Evolutionary conservation across 2,888 invertebrate genomes (phyloP), one percentile per base, ranked within the genome.

Genomic region (Gastrophysa polygoni): DNA sequence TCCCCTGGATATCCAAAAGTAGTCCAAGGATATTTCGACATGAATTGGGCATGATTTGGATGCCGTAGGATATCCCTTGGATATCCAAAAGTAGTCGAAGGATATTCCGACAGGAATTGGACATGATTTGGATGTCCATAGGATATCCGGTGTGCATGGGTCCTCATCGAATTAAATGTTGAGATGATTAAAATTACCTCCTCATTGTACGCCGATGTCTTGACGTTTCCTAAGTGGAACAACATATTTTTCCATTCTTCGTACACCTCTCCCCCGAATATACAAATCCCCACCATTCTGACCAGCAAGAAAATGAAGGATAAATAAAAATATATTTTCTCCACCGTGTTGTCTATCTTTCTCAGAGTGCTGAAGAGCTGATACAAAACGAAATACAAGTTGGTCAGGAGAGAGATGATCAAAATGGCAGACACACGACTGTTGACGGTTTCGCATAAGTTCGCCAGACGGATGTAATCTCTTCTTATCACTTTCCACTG

Each of bases 331-430:
- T 79, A 79, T 3, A 75, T 44, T 57, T 74, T 74, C 60, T 76
- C 71, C 7, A 76, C 63, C 16, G 62, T 62, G 54, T 69, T 71
- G n/a, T 64, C 67, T 8, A 69, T 68, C 66, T 64, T 59, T 28
- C 85, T 83, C 77, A 90, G 83, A 17, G 88, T 89, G 71, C 88
- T 83, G 72, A 89, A 91, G 8, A 91, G 81, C 73, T 91, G 90
- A 44, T 90, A 82, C 61, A 91, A 88, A 67, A 91, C 89, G 74
- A 90, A 91, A 76, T 88, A 91, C 54, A 91, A 82, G 77, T 91
- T 90, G 67, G 86, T 88, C 10, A 86, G 81, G 69, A 89, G 90
- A 0, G 90, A 89, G 2, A 91, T 75, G 0, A 91, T 77, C 0
- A 91, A 83, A 57, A 91, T 81, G 14, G 83, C 82, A 1, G 89